Evolutionary conservation across 2,113 vertebrate species (phyloP).

Genomic region (Opisthocomus hoazin): DNA sequence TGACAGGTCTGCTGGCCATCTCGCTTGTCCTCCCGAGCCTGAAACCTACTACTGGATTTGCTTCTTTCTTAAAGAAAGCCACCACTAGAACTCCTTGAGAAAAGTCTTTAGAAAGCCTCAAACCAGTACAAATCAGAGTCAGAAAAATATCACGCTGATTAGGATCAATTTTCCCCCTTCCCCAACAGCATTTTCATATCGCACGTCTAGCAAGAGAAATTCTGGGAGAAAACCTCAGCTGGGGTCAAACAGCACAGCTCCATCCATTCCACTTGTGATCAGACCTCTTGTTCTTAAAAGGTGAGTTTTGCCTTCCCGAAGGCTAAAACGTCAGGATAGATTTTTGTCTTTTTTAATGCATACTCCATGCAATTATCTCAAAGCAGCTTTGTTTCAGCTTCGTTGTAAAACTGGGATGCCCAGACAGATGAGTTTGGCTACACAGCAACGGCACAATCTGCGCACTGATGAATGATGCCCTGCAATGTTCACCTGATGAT

Average conservation of each 20-base stretch:
- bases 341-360: neutral
- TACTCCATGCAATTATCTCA: neutral
- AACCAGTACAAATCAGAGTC: neutral
- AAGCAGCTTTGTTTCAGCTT: neutral
- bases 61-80: neutral
- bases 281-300: neutral
- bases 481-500: neutral
- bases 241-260: neutral
- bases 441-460: neutral
- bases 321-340: neutral
- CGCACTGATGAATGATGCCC: neutral
- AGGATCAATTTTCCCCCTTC: neutral
- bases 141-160: neutral
- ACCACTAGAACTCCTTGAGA: neutral
- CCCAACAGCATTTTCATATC: neutral
- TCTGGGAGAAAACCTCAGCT: neutral
- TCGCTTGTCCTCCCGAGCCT: neutral
- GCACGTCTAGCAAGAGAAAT: neutral
- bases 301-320: neutral
- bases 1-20: accelerated
- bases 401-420: neutral
- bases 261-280: neutral
- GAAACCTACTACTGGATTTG: neutral
- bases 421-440: neutral
- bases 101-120: neutral